phyloP scores from a whole-genome alignment of 2,797 vertebrate species.

The Characodon lateralis region DNA sequence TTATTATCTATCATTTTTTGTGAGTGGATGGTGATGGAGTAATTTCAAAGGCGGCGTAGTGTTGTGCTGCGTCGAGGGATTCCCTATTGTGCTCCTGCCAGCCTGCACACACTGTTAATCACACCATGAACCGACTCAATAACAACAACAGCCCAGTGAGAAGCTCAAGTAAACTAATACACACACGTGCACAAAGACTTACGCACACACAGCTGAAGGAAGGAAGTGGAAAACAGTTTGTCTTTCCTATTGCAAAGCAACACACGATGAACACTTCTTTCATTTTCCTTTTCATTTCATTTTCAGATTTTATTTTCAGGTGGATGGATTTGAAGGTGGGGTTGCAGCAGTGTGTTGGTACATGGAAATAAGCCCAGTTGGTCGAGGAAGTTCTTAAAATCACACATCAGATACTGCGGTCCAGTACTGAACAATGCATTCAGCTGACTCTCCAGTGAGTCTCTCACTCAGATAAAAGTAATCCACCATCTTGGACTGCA shows the following conservation, averaged over 20 bases:
- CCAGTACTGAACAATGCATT: background rate
- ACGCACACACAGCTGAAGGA: slow-evolving; percentile 25
- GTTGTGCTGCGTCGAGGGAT: slow-evolving; percentile 67
- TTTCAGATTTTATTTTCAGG: background rate
- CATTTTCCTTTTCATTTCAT: background rate
- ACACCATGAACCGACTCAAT: slow-evolving; percentile 75
- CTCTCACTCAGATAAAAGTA: background rate
- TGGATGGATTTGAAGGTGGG: background rate
- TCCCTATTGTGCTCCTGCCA: slow-evolving; percentile 74
- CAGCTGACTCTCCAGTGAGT: background rate
- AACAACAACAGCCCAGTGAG: slow-evolving; percentile 67
- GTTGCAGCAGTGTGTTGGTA: background rate
- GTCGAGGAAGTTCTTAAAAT: background rate
- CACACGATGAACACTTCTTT: background rate
- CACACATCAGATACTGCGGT: background rate
- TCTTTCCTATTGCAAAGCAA: slow-evolving; percentile 26
- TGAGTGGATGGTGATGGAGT: slow-evolving; percentile 72
- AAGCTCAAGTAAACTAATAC: slow-evolving; percentile 44
- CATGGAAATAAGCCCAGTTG: background rate
- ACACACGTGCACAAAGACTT: slow-evolving; percentile 7
- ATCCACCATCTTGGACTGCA: background rate
- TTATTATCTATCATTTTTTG: slow-evolving; percentile 73
- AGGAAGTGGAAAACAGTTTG: slow-evolving; percentile 23
- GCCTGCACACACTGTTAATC: slow-evolving; percentile 75
- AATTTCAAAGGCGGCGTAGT: slow-evolving; percentile 76